These are phyloP conservation scores for Elmis aenea DNA, from an alignment of 2,888 invertebrate genomes.

Conservation along the genomic window DNA sequence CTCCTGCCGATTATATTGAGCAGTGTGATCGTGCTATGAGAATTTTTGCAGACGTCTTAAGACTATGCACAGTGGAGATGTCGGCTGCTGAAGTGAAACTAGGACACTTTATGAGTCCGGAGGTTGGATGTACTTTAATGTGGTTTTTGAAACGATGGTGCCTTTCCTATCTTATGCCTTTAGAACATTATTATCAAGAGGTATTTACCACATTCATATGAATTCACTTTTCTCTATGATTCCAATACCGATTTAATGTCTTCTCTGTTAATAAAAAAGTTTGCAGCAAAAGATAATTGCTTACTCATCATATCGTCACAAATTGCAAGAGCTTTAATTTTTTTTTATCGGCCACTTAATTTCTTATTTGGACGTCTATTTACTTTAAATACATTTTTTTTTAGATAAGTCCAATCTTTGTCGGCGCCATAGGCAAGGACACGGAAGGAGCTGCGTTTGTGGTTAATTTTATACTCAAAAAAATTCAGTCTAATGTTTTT, in stretches of 20 bases:
- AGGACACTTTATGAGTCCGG: constrained; percentile 67
- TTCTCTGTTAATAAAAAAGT: too few relatives aligned
- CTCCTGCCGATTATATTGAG: constrained; percentile 36
- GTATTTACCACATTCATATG: constrained; percentile 42
- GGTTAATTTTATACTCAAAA: constrained; percentile 59
- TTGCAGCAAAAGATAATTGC: too few relatives aligned
- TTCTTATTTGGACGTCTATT: too few relatives aligned
- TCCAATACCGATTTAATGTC: too few relatives aligned
- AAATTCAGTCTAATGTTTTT: constrained; percentile 59
- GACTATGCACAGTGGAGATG: constrained; percentile 71
- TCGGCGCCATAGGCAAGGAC: constrained; percentile 61
- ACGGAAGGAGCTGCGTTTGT: constrained; percentile 62
- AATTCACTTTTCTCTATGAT: too few relatives aligned
- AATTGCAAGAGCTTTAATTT: too few relatives aligned
- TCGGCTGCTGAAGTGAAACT: constrained; percentile 65
- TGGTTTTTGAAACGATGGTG: constrained; percentile 80
- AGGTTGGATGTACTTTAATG: constrained; percentile 68
- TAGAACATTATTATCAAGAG: constrained; percentile 55
- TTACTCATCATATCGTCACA: too few relatives aligned
- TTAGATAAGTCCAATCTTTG: constrained; percentile 57
- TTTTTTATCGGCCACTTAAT: too few relatives aligned
- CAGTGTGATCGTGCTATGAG: constrained; percentile 52
- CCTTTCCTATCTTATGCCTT: constrained; percentile 64
- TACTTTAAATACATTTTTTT: too few relatives aligned
- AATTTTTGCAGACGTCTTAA: constrained; percentile 65